Evolutionary conservation across 1,140 invertebrate species (phyloP), one percentile per base, ranked within the genome.

Genomic region (Anagrus nilaparvatae): DNA sequence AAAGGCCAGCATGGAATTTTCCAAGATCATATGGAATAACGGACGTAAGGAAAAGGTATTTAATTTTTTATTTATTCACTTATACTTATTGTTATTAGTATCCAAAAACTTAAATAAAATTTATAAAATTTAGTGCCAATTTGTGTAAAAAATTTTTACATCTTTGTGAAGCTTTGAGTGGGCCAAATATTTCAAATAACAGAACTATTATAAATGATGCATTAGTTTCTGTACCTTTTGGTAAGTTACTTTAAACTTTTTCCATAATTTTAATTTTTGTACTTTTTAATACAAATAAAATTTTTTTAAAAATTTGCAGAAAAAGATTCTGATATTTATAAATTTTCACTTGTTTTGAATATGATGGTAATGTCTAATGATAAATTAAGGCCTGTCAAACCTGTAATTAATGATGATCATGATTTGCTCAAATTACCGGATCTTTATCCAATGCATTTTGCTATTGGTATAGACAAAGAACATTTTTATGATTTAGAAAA

Each of bases 11-110:
- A 13, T 86, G 70, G 61, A 77, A 74, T 48, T 85, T 82, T 59
- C 75, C 78, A 10, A 71, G 81, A 52, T 63, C 72, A 41, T 81
- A 79, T 57, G 87, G 87, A 14, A 80, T 91, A 27, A 76, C 80
- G 5, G 66, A 74, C 35, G 60, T 67, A 31, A 74, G 81, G 57
- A 73, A 74, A 67, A 79, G 79, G 86, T 90, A 75, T 72, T 70
- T 67, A 42, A 17, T 17, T 25, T 30, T 14, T 38, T 31, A 28
- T 19, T n/a, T 33, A 38, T 13, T 27, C 31, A 20, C 52, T 45
- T 9, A 30, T 34, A 48, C 33, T 35, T 45, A 27, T 9, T n/a
- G 12, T 38, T 33, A 32, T 47, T 24, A 31, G 17, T 41, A 21
- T n/a, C 9, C 1, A 35, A 33, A 35, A 38, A 31, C 39, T 33